Evolutionary conservation across 2,113 vertebrate genomes (phyloP), one percentile per base, ranked within the genome.

Genomic region (Pteruthius melanotis): DNA sequence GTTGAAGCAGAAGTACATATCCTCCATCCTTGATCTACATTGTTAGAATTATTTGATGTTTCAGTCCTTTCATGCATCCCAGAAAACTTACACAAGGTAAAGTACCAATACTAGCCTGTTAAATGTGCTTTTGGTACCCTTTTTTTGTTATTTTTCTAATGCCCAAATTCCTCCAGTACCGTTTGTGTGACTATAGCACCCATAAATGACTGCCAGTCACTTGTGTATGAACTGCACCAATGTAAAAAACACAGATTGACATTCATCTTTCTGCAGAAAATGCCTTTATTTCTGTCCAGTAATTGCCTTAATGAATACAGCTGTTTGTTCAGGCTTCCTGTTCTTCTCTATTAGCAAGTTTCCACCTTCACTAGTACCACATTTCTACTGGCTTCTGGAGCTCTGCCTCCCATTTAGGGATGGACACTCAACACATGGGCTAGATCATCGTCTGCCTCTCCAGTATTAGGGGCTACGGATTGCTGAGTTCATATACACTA

Each of bases 391-490:
- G 28, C 19, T 89, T 64, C 35, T 71, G 68, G 54, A 70, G 45
- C 27, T 54, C n/a, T 52, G 0, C 23, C 13, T 17, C 20, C 9
- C 27, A 61, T 37, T 40, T 23, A 37, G 15, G 18, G 17, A 71
- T 10, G 13, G 15, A 59, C 15, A 14, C 11, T 22, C 20, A 47
- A 60, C 16, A 15, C 0, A 3, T 1, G 6, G 26, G 28, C 65
- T 91, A 59, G 27, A 64, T 39, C 52, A 60, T 12, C 3, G 0
- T 33, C 45, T 54, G 53, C 63, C n/a, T 28, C 45, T 88, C 33
- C 8, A 1, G 7, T 21, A 33, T 19, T 15, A 26, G 10, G 49
- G 37, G 31, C 45, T 42, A 56, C 2, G 0, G 0, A 3, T 1
- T 39, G 35, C 72, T 26, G 24, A 68, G 15, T 28, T 66, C 64